Evolutionary conservation across 2,113 vertebrate genomes (phyloP), one percentile per base, ranked within the genome.

Genomic region (Cyanoliseus patagonus): DNA sequence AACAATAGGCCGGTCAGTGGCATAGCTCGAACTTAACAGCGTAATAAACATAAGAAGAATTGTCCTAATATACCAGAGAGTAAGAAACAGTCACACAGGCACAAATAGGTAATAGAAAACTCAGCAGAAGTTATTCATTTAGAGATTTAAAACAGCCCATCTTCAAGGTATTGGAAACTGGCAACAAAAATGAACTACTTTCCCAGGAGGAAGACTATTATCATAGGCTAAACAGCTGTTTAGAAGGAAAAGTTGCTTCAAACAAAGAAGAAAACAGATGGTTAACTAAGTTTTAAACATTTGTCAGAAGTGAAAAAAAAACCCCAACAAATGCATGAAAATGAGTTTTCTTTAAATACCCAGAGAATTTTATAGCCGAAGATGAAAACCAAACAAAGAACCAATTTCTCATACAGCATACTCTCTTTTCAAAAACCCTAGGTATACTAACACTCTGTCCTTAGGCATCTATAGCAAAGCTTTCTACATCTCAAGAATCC

Each of bases 231-330:
- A 95, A 44, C 62, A 95, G 59, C 44, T 96, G 90, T 73, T 94
- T 92, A 83, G 91, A 91, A 92, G 12, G 13, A 88, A 46, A 86
- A 93, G 53, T 69, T 76, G 7, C 37, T 80, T 83, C 75, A 91
- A 74, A 96, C 6, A 22, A 91, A 93, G 75, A 91, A 73, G 24
- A 62, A 89, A 96, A 77, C 74, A 94, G 87, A 97, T 96, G 79
- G 20, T 92, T 90, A 96, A 94, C 52, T 94, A 88, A 90, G 87
- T 93, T 94, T 89, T 77, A 66, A 77, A 70, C 12, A 81, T 93
- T 88, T 69, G 12, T 88, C 59, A 83, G 69, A 72, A 83, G 17
- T 67, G 10, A 2, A 13, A 62, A 62, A 80, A 74, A 27, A 55
- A 10, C 0, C 1, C 1, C 7, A 30, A 28, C 9, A 91, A 89